These are phyloP conservation scores for Callorhinus ursinus DNA, from an alignment of 2,113 vertebrate species.

Conservation along the genomic window DNA sequence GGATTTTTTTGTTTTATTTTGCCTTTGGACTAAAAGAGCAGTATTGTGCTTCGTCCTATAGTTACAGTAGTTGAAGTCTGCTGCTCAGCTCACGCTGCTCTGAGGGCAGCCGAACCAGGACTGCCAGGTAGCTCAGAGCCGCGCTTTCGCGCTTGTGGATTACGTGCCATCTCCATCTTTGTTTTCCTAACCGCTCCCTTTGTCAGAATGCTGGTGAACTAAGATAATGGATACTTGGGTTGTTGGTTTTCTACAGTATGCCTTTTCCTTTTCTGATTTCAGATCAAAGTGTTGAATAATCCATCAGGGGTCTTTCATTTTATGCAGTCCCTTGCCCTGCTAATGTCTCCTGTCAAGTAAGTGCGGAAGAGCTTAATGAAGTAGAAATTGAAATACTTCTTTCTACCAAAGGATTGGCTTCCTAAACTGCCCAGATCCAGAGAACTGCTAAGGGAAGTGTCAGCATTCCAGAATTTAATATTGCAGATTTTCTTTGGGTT, in stretches of 20 bases:
- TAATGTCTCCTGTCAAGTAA: conserved; percentile 95
- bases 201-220: not conserved
- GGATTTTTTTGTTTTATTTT: not conserved
- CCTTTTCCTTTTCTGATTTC: conserved; percentile 80
- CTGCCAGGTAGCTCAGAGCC: not conserved
- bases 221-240: not conserved
- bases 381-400: not conserved
- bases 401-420: not conserved
- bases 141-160: not conserved
- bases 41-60: not conserved
- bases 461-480: not conserved
- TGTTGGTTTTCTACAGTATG: conserved; percentile 46
- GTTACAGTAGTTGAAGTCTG: not conserved
- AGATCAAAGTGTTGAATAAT: conserved; percentile 94
- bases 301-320: conserved; percentile 94
- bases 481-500: not conserved
- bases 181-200: not conserved
- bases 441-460: not conserved
- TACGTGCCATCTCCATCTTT: not conserved
- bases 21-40: not conserved
- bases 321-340: conserved; percentile 96
- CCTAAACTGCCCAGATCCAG: not conserved
- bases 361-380: conserved; percentile 75
- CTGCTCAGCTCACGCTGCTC: not conserved
- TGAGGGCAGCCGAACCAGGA: not conserved